These are phyloP conservation scores for Idaea straminata DNA, from an alignment of 2,888 invertebrate genomes.

Conservation along the genomic window DNA sequence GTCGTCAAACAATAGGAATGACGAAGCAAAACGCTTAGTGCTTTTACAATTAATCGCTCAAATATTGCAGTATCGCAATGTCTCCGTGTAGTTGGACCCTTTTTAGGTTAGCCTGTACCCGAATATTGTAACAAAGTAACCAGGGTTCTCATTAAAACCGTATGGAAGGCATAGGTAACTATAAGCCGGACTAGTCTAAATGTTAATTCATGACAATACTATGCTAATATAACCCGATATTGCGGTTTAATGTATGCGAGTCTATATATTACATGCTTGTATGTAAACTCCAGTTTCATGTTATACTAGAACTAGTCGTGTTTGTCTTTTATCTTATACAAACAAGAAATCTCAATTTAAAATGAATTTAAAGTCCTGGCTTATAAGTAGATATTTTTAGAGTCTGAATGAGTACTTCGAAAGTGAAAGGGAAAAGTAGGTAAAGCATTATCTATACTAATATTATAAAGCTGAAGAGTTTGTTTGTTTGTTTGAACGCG, in stretches of 20 bases:
- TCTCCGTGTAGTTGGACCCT: not conserved
- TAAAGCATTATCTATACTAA: no score
- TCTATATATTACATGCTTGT: slow-evolving; percentile 30
- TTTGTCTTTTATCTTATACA: slow-evolving; percentile 9
- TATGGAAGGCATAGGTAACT: slow-evolving; percentile 3
- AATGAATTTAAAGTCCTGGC: no score
- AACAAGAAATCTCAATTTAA: no score
- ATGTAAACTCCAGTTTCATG: slow-evolving; percentile 4
- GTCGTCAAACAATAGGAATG: no score
- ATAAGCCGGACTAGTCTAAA: slow-evolving; percentile 47
- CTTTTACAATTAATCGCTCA: no score
- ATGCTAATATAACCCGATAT: slow-evolving; percentile 65
- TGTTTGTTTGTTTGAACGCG: no score
- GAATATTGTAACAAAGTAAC: not conserved
- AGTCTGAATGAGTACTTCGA: no score
- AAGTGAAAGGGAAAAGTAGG: no score
- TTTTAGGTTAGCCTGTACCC: not conserved
- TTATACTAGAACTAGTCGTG: not conserved
- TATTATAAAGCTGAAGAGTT: no score
- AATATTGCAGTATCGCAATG: no score
- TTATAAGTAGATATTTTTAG: no score
- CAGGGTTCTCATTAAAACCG: not conserved
- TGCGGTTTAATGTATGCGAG: slow-evolving; percentile 59
- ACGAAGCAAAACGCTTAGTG: no score
- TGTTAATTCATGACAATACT: slow-evolving; percentile 68